These are phyloP conservation scores for Nomada fabriciana DNA, from an alignment of 2,888 invertebrate species.

Conservation along the genomic window DNA sequence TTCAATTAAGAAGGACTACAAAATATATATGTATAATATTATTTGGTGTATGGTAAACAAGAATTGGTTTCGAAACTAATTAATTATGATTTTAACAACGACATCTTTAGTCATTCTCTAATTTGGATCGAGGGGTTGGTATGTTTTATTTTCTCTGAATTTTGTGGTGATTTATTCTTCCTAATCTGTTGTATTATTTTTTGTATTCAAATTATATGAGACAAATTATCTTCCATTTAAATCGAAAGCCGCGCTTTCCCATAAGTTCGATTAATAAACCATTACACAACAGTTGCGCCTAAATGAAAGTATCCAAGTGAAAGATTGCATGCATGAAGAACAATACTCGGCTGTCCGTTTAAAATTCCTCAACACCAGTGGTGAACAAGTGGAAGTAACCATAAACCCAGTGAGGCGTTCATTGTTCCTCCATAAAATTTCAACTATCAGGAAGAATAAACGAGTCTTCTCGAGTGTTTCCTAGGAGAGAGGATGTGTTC, in stretches of 20 bases:
- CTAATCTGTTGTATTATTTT: not conserved
- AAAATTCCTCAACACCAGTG: slow-evolving; percentile 9
- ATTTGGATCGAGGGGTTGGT: no score
- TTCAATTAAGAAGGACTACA: no score
- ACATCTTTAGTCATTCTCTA: no score
- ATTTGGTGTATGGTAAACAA: no score
- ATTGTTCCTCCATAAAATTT: slow-evolving; percentile 10
- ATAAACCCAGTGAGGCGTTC: slow-evolving; percentile 10
- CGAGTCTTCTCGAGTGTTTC: slow-evolving; percentile 1
- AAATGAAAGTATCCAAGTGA: slow-evolving; percentile 10
- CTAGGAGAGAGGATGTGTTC: not conserved
- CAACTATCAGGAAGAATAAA: slow-evolving; percentile 3
- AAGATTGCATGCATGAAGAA: not conserved
- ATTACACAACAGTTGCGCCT: slow-evolving; percentile 1
- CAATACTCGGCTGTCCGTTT: not conserved
- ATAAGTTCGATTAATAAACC: not conserved
- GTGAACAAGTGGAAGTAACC: not conserved
- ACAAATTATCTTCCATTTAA: not conserved
- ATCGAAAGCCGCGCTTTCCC: not conserved
- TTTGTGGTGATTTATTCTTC: no score
- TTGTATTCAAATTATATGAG: no score
- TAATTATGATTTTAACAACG: no score
- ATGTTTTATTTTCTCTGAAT: no score
- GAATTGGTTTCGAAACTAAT: no score
- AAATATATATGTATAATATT: no score